Evolutionary conservation across 2,797 vertebrate species (phyloP).

Genomic region (Heliangelus exortis): DNA sequence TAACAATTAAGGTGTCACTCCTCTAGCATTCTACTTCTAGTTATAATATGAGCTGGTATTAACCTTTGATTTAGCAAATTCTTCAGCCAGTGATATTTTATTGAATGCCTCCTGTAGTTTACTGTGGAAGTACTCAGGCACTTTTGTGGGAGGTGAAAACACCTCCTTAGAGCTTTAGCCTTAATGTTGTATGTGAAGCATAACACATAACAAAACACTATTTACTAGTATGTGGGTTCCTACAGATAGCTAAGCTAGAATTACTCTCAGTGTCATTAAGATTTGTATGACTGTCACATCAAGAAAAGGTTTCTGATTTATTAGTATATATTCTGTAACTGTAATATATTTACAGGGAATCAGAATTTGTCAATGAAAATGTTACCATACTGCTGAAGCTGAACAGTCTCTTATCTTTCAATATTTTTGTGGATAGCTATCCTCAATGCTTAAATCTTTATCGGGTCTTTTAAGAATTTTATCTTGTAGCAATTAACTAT

Average conservation of each 20-base stretch:
- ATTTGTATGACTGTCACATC: not conserved
- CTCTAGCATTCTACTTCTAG: not conserved
- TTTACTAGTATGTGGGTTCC: not conserved
- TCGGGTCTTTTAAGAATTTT: not conserved
- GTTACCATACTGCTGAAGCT: not conserved
- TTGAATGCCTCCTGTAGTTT: not conserved
- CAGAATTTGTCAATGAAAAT: not conserved
- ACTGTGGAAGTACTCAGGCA: not conserved
- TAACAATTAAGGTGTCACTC: not conserved
- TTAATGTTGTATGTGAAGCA: not conserved
- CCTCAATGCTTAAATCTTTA: not conserved
- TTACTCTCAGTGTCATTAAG: not conserved
- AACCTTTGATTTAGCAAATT: not conserved
- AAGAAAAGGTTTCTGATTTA: not conserved
- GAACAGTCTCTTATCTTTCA: not conserved
- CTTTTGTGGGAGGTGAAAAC: not conserved
- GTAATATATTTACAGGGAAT: not conserved
- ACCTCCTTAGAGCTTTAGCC: not conserved
- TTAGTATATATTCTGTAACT: not conserved
- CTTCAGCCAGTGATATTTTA: not conserved
- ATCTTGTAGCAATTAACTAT: not conserved
- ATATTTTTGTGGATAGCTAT: not conserved
- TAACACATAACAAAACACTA: not conserved
- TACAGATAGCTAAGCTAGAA: not conserved
- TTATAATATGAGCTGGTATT: not conserved